Conservation (phyloP, 2,113 vertebrate genomes). For the Argyrosomus japonicus region DNA sequence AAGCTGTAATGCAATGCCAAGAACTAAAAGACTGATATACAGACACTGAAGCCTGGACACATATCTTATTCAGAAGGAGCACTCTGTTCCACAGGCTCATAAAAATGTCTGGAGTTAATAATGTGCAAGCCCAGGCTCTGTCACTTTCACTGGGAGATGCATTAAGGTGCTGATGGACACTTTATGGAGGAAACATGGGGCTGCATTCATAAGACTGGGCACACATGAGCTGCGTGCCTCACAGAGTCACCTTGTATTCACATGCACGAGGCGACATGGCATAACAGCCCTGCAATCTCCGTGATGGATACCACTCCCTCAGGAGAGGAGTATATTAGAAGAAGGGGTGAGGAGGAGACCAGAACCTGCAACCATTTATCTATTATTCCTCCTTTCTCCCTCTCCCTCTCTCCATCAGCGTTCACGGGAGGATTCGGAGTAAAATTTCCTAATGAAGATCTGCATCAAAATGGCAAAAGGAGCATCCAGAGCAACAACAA, state of each 20-base stretch:
- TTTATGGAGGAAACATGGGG: slow-evolving; percentile 77
- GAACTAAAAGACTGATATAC: slow-evolving; percentile 53
- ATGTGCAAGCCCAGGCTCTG: slow-evolving; percentile 71
- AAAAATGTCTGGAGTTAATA: slow-evolving; percentile 79
- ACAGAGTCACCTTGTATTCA: slow-evolving; percentile 77
- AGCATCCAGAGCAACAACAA: not conserved
- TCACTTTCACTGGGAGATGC: slow-evolving; percentile 75
- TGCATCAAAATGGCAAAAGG: slow-evolving; percentile 21
- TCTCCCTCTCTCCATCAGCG: slow-evolving; percentile 18
- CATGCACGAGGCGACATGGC: slow-evolving; percentile 58
- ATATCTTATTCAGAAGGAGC: slow-evolving; percentile 76
- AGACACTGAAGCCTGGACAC: slow-evolving; percentile 44
- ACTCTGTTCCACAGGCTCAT: slow-evolving; percentile 73
- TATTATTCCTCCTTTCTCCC: slow-evolving; percentile 18
- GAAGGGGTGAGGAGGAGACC: slow-evolving; percentile 3
- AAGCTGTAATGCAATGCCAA: slow-evolving; percentile 37
- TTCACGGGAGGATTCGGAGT: slow-evolving; percentile 6
- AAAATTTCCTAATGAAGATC: slow-evolving; percentile 34
- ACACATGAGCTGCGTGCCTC: slow-evolving; percentile 48
- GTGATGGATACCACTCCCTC: slow-evolving; percentile 76
- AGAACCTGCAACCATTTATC: slow-evolving; percentile 45
- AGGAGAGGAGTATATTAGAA: slow-evolving; percentile 72
- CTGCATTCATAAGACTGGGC: slow-evolving; percentile 75
- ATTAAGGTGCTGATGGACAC: slow-evolving; percentile 80
- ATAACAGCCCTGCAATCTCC: slow-evolving; percentile 55